Conservation (phyloP, 2,888 invertebrate species). For the Caenorhabditis sinica region DNA sequence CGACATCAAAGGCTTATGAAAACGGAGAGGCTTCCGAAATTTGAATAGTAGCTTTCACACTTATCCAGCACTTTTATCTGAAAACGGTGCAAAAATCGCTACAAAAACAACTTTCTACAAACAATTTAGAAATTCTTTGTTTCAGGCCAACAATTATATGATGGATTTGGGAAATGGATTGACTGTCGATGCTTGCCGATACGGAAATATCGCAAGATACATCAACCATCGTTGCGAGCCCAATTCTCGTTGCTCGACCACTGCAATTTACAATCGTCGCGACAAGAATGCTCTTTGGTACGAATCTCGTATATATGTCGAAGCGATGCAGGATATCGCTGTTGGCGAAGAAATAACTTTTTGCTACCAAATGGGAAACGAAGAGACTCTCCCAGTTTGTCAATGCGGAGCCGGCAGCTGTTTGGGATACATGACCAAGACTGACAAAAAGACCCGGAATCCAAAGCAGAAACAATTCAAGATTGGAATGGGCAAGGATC, state of each 20-base stretch:
- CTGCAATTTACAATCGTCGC: background rate
- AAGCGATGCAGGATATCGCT: background rate
- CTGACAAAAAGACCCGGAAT: too few relatives aligned
- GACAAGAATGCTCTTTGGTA: background rate
- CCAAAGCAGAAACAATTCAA: too few relatives aligned
- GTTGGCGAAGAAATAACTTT: slow-evolving; percentile 22
- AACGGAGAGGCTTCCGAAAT: too few relatives aligned
- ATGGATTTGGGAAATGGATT: slow-evolving; percentile 17
- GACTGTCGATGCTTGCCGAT: slow-evolving; percentile 33
- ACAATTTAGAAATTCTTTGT: too few relatives aligned
- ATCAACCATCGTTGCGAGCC: slow-evolving; percentile 56
- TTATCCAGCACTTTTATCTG: too few relatives aligned
- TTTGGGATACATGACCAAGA: slow-evolving; percentile 28
- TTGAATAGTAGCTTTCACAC: too few relatives aligned
- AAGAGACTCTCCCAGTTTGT: slow-evolving; percentile 35
- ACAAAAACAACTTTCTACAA: too few relatives aligned
- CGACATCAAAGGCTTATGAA: too few relatives aligned
- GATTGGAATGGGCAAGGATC: too few relatives aligned
- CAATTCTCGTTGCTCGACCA: background rate
- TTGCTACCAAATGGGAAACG: slow-evolving; percentile 13
- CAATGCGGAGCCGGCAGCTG: slow-evolving; percentile 27
- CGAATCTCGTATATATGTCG: background rate
- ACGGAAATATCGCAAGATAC: slow-evolving; percentile 50
- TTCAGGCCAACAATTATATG: slow-evolving; percentile 46
- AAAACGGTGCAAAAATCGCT: too few relatives aligned